phyloP scores from a whole-genome alignment of 1,140 invertebrate species.

The Sminthurinus signatus region DNA sequence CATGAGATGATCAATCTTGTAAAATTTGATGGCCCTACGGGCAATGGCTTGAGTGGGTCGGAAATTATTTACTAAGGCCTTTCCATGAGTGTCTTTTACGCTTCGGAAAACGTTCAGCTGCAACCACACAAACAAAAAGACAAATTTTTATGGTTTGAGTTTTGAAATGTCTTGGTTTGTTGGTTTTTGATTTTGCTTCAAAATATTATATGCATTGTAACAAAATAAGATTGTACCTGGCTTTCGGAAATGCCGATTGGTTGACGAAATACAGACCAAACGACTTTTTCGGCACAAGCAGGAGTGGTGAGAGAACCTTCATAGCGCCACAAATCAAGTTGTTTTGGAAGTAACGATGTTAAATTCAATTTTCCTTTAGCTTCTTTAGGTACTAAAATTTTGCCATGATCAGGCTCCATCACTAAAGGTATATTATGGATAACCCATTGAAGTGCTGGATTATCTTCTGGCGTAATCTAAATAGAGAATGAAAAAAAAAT shows the following conservation, averaged over 20 bases:
- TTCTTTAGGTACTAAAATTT: conserved; percentile 1
- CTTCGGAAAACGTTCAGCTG: conserved; percentile 42
- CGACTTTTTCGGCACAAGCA: conserved; percentile 50
- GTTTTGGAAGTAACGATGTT: conserved; percentile 41
- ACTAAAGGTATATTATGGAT: conserved; percentile 40
- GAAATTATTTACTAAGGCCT: conserved; percentile 44
- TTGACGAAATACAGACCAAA: conserved; percentile 51
- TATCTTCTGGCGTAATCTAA: conserved; percentile 42
- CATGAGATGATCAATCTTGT: neutral
- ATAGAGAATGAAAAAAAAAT: neutral
- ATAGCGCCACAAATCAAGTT: conserved; percentile 48
- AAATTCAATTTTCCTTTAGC: conserved; percentile 37
- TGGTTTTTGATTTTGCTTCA: neutral
- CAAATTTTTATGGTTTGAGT: neutral
- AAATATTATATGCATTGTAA: neutral
- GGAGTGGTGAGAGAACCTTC: conserved; percentile 52
- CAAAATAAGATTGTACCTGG: conserved; percentile 42
- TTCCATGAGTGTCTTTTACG: conserved; percentile 36
- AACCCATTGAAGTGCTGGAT: conserved; percentile 42
- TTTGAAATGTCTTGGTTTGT: neutral
- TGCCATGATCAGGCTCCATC: conserved; percentile 4
- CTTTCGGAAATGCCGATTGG: conserved; percentile 44
- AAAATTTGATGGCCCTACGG: conserved; percentile 32
- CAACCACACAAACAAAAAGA: conserved; percentile 13
- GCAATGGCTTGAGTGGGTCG: conserved; percentile 43